Evolutionary conservation across 1,140 invertebrate species (phyloP), one percentile per base, ranked within the genome.

Genomic region (Coenobita brevimanus): DNA sequence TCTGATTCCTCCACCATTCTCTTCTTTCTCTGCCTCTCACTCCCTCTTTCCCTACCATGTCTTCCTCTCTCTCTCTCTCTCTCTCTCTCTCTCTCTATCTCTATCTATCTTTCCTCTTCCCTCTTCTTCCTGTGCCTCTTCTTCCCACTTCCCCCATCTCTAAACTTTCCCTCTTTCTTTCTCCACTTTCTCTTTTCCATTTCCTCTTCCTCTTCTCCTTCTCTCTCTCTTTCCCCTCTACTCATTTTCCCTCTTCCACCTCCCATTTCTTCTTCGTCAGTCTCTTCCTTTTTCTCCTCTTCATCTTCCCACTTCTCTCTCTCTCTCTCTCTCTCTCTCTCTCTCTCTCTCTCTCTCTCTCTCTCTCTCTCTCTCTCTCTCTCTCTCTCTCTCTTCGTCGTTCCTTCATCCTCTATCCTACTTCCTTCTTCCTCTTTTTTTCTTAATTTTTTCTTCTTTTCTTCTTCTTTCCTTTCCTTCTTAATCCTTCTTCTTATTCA

Each of bases 301-400:
- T 75, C 64, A 50, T 38, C 43, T 21, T 75, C 60, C n/a, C n/a
- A n/a, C n/a, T n/a, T n/a, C n/a, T n/a, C n/a, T n/a, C n/a, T n/a
- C n/a, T n/a, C n/a, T n/a, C n/a, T n/a, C n/a, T n/a, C n/a, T n/a
- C n/a, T n/a, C n/a, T n/a, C n/a, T n/a, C n/a, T n/a, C n/a, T n/a
- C n/a, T n/a, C n/a, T n/a, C n/a, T n/a, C n/a, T n/a, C n/a, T n/a
- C n/a, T n/a, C n/a, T n/a, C n/a, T n/a, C n/a, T n/a, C n/a, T n/a
- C n/a, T n/a, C n/a, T n/a, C 46, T 54, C 71, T 43, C 60, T 41
- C 71, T 54, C 21, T 54, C 62, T 69, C 43, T 75, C 46, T 81
- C 43, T 81, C 50, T 57, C 36, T 60, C 46, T 80, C 83, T 60
- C 30, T 85, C 64, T 8, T 17, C 24, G 15, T 36, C 64, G 30